Base-by-base conservation (phyloP, 1,140 invertebrate species). In the Conus ventricosus region DNA sequence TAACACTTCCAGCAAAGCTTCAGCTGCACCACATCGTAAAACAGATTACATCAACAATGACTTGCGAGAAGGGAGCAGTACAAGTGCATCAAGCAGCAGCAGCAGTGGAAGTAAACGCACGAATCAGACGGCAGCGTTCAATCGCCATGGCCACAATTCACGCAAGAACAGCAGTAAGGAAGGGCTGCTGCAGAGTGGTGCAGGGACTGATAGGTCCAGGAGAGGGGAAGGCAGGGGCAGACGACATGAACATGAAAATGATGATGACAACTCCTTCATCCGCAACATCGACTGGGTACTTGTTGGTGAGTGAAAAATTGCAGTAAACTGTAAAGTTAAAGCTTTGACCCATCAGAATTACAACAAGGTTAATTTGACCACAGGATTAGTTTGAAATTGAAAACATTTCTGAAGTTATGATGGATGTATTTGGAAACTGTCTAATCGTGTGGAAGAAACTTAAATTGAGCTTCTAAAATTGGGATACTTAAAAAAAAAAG, bases 31-130 rank as follows among this genome's bases (percentile, higher is more conserved):
- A n/a, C 91, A 91, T 23, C 91, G 92, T 82, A 92, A 92, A 83
- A 90, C 93, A 20, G 92, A 93, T 80, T 94, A 94, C 87, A 94
- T 94, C 85, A 94, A 94, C 85, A 94, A 94, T 90, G 93, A 94
- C 80, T 89, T 94, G 23, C 91, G 93, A 53, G 93, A 94, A 84
- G 75, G 71, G 23, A 54, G 85, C 39, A 39, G 60, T n/a, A 71
- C 67, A 13, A 71, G 67, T 71, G 23, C 67, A n/a, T 13, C 67
- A 71, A 85, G 84, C 27, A 39, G 23, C 53, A 25, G 84, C 27
- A 75, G 84, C 10, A 54, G 63, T 25, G 75, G 85, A 25, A 92
- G 91, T 86, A 94, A 94, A 86, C 92, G 91, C 81, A 93, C 92
- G 82, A 94, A 94, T 88, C 90, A 93, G 85, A 90, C 89, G 23